Evolutionary conservation across 2,888 invertebrate species (phyloP).

Genomic region (Apocheima hispidaria): DNA sequence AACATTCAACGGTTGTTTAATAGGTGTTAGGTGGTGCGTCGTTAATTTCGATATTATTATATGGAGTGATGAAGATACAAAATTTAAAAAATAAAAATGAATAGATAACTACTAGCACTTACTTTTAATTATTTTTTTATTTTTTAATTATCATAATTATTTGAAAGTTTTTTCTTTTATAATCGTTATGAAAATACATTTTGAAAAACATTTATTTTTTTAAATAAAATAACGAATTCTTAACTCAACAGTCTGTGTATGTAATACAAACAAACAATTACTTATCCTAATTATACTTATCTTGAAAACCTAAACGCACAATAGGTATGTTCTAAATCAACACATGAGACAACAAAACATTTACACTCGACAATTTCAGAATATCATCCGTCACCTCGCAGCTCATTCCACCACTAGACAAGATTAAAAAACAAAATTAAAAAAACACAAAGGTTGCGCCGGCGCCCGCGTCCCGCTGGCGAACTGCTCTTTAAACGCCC

Average conservation of each 20-base stretch:
- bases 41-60: neutral
- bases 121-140: too few relatives aligned
- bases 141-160: too few relatives aligned
- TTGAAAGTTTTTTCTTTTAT: too few relatives aligned
- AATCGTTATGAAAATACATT: too few relatives aligned
- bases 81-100: too few relatives aligned
- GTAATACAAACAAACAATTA: too few relatives aligned
- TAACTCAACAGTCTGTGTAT: neutral
- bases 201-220: too few relatives aligned
- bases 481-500: constrained; percentile 71
- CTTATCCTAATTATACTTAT: too few relatives aligned
- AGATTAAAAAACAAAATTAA: constrained; percentile 47
- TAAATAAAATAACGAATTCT: neutral
- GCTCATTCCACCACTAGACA: constrained; percentile 21
- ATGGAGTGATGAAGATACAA: neutral
- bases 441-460: constrained; percentile 72
- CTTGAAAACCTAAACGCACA: too few relatives aligned
- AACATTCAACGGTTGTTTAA: constrained; percentile 4
- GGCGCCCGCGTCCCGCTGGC: constrained; percentile 81
- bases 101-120: too few relatives aligned
- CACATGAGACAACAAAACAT: constrained; percentile 4
- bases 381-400: constrained; percentile 47
- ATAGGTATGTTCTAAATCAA: neutral
- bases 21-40: neutral
- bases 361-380: constrained; percentile 38